Evolutionary conservation across 2,113 vertebrate genomes (phyloP).

Genomic region (Xyliphius kryptos): DNA sequence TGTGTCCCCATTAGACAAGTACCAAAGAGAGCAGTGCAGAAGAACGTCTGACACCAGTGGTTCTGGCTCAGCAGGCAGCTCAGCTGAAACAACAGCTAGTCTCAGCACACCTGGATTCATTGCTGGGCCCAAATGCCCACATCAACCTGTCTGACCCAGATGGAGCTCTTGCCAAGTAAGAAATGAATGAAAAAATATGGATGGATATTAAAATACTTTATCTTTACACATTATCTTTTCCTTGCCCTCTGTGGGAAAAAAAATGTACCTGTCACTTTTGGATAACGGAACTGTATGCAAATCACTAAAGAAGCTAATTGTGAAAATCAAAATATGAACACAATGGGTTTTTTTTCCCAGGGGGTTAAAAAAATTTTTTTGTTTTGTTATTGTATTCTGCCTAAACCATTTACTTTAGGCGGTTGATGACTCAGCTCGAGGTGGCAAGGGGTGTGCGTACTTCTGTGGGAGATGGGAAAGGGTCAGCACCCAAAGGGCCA

Average conservation of each 20-base stretch:
- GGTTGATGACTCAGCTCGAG: conserved; percentile 85
- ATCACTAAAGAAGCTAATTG: too few species aligned
- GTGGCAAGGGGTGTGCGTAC: conserved; percentile 66
- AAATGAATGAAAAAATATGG: too few species aligned
- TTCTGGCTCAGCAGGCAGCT: conserved; percentile 81
- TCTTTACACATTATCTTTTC: too few species aligned
- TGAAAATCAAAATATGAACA: too few species aligned
- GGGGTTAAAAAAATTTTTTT: too few species aligned
- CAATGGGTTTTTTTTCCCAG: too few species aligned
- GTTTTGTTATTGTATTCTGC: too few species aligned
- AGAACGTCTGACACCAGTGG: conserved; percentile 84
- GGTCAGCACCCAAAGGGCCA: conserved; percentile 44
- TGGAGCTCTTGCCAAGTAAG: conserved; percentile 85
- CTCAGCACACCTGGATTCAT: conserved; percentile 83
- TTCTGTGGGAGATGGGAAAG: conserved; percentile 49
- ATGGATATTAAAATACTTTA: too few species aligned
- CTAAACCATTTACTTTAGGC: too few species aligned
- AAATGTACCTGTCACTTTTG: too few species aligned
- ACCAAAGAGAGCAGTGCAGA: conserved; percentile 76
- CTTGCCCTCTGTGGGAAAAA: too few species aligned
- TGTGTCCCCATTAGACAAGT: conserved; percentile 54
- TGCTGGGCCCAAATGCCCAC: conserved; percentile 81
- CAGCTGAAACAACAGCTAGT: conserved; percentile 87
- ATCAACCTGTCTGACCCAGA: conserved; percentile 87
- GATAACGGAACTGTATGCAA: too few species aligned